phyloP scores from a whole-genome alignment of 1,140 invertebrate genomes.

The Heliconius himera region DNA sequence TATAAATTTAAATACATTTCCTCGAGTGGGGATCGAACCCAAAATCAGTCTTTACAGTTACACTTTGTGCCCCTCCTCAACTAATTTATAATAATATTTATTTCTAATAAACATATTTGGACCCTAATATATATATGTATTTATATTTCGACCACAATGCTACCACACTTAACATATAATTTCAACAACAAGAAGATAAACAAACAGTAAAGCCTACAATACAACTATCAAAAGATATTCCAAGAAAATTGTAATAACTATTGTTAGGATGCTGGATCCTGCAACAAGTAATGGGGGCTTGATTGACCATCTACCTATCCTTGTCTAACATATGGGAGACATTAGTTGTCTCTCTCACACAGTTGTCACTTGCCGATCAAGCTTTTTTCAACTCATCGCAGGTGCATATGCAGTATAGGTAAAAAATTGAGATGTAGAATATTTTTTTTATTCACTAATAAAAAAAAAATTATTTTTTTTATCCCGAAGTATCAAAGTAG shows the following conservation, averaged over 20 bases:
- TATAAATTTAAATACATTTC: no score
- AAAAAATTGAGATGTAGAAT: slow-evolving; percentile 34
- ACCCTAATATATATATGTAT: no score
- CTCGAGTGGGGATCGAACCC: no score
- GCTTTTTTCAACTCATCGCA: slow-evolving; percentile 55
- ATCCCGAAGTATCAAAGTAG: no score
- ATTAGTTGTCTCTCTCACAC: slow-evolving; percentile 40
- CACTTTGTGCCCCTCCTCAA: no score
- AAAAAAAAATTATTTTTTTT: no score
- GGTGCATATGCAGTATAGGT: slow-evolving; percentile 46
- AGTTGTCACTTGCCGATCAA: slow-evolving; percentile 60
- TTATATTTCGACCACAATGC: not conserved
- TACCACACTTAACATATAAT: not conserved
- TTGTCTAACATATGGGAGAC: slow-evolving; percentile 25
- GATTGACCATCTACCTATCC: slow-evolving; percentile 30
- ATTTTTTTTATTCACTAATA: no score
- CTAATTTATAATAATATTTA: no score
- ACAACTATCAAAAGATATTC: slow-evolving; percentile 25
- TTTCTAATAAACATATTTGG: no score
- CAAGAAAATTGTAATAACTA: slow-evolving; percentile 32
- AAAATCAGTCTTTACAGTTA: no score
- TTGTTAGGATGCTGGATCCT: slow-evolving; percentile 29
- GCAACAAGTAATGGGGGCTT: slow-evolving; percentile 17
- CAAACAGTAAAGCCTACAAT: not conserved
- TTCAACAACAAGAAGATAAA: not conserved